Evolutionary conservation across 2,113 vertebrate genomes (phyloP), one percentile per base, ranked within the genome.

Genomic region (Tyto alba): DNA sequence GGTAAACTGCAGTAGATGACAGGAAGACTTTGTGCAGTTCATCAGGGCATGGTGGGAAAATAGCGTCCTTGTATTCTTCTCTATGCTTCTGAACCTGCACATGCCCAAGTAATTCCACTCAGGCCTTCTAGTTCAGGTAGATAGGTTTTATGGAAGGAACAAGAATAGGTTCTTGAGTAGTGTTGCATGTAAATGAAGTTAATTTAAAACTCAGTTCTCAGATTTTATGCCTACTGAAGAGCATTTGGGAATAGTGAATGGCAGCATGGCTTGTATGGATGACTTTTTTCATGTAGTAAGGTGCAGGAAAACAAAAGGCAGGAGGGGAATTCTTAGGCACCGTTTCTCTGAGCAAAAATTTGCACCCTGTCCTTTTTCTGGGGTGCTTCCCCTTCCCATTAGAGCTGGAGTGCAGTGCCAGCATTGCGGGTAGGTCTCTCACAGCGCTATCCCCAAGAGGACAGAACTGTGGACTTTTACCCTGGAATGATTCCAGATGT

Each of bases 391-490:
- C 43, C 47, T 84, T 77, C 60, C 41, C 9, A 1, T 77, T 55
- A 55, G 36, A 55, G 47, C 18, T 72, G 60, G 43, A 90, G 45
- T 68, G 59, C 56, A 56, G 41, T 57, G 62, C 48, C 60, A 87
- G 76, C 22, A 38, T 90, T 80, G 23, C 2, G 11, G 40, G 40
- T 95, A 5, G 0, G 16, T 76, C n/a, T 94, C 64, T 66, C 40
- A 5, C 2, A 2, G 23, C 3, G 0, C 18, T 47, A 5, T 32
- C 59, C 47, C 13, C 0, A 3, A 59, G 75, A 62, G 55, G 60
- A 78, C 27, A 50, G 60, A 94, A 52, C 30, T 52, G 38, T 59
- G 40, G 72, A 77, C 83, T 88, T 93, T 55, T 59, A 84, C 52
- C 14, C 5, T 64, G 73, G 68, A 74, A 82, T 53, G 57, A 53